phyloP scores from a whole-genome alignment of 2,888 invertebrate species.

The Formica aserva region DNA sequence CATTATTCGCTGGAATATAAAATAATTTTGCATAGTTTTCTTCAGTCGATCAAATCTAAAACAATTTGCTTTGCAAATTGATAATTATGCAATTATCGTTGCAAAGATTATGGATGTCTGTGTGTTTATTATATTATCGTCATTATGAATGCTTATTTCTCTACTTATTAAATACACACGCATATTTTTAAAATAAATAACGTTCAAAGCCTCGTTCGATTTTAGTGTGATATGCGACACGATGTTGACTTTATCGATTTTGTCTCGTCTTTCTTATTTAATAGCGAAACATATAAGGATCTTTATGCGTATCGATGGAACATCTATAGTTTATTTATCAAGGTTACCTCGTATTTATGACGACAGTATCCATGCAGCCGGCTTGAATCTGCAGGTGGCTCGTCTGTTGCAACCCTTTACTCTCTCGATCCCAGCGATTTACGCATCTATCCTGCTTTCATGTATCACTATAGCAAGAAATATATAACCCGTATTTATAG shows the following conservation, averaged over 20 bases:
- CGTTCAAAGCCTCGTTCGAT: background rate
- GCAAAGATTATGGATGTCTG: background rate
- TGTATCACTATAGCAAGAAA: constrained; percentile 16
- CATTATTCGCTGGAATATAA: background rate
- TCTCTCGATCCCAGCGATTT: constrained; percentile 8
- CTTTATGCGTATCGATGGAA: constrained; percentile 10
- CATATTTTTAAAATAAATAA: background rate
- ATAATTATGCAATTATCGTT: background rate
- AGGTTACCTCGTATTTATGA: constrained; percentile 44
- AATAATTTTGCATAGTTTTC: background rate
- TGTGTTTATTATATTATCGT: background rate
- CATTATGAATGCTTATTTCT: background rate
- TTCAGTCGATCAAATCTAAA: background rate
- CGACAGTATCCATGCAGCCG: constrained; percentile 43
- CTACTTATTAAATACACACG: background rate
- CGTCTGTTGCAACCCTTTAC: constrained; percentile 49
- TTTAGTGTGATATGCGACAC: background rate
- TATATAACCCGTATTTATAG: constrained; percentile 36
- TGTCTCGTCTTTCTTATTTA: constrained; percentile 12
- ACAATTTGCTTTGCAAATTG: constrained; percentile 7
- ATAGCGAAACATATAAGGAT: background rate
- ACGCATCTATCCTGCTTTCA: constrained; percentile 20
- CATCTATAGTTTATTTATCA: constrained; percentile 35
- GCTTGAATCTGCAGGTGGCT: constrained; percentile 54
- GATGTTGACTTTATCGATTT: constrained; percentile 20